Evolutionary conservation across 1,140 invertebrate species (phyloP).

Genomic region (Campoletis sonorensis): DNA sequence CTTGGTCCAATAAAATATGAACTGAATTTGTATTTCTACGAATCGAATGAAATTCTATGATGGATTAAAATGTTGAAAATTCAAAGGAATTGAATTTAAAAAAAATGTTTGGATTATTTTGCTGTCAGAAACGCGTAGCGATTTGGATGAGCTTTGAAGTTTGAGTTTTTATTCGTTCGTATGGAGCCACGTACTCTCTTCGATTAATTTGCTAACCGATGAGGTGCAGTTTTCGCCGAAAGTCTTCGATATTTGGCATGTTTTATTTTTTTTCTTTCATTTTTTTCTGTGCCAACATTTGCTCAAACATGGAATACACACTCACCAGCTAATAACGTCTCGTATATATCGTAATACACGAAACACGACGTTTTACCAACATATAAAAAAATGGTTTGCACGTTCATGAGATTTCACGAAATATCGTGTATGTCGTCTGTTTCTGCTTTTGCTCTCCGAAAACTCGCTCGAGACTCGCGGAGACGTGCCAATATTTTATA

Average conservation of each 20-base stretch:
- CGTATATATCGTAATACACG: background rate
- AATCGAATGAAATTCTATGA: too few relatives aligned
- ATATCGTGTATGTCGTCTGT: slow-evolving; percentile 19
- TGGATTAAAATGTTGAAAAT: too few relatives aligned
- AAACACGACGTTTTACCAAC: background rate
- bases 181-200: slow-evolving; percentile 18
- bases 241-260: background rate
- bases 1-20: too few relatives aligned
- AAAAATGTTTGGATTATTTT: background rate
- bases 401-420: background rate
- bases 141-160: slow-evolving; percentile 29
- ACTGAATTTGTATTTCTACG: too few relatives aligned
- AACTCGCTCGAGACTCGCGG: background rate
- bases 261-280: background rate
- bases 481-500: slow-evolving; percentile 51
- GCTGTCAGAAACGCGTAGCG: background rate
- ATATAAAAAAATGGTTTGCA: background rate
- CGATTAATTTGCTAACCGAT: slow-evolving; percentile 9
- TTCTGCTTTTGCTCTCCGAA: slow-evolving; percentile 26
- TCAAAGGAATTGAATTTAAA: too few relatives aligned
- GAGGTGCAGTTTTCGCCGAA: background rate
- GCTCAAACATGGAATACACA: slow-evolving; percentile 11
- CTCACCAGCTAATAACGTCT: slow-evolving; percentile 28
- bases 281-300: background rate
- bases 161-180: background rate